phyloP scores from a whole-genome alignment of 1,140 invertebrate species.

The Dreissena rostriformis region DNA sequence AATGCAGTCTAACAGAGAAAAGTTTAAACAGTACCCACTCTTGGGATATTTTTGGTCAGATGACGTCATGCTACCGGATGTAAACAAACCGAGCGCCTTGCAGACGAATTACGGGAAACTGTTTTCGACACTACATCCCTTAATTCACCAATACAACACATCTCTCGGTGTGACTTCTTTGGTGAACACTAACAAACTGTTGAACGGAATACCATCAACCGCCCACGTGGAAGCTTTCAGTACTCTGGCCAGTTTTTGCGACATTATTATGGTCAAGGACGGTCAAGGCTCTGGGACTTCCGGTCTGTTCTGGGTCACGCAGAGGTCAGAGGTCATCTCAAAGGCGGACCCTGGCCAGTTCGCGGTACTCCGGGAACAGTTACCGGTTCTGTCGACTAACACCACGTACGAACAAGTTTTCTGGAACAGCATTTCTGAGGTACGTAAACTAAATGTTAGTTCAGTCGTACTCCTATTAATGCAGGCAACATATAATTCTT shows the following conservation, averaged over 20 bases:
- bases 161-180: slow-evolving; percentile 8
- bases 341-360: slow-evolving; percentile 6
- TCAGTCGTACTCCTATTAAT: too few species aligned
- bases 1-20: too few species aligned
- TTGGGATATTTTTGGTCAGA: slow-evolving; percentile 42
- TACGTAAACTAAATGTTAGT: background rate
- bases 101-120: background rate
- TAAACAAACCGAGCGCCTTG: background rate
- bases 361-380: slow-evolving; percentile 14
- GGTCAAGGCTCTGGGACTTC: slow-evolving; percentile 23
- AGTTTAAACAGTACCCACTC: background rate
- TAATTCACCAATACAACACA: background rate
- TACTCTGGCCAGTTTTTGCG: background rate
- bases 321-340: background rate
- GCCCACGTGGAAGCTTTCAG: slow-evolving; percentile 19
- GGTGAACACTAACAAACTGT: slow-evolving; percentile 32
- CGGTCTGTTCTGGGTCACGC: slow-evolving; percentile 43
- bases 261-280: slow-evolving; percentile 49
- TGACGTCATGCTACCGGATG: slow-evolving; percentile 17
- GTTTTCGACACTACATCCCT: too few species aligned
- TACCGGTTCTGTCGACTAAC: slow-evolving; percentile 10
- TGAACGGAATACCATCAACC: background rate
- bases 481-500: too few species aligned
- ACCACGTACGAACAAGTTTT: slow-evolving; percentile 38
- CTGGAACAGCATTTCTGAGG: slow-evolving; percentile 46